Evolutionary conservation across 2,113 vertebrate genomes (phyloP).

Genomic region (Gorilla gorilla): DNA sequence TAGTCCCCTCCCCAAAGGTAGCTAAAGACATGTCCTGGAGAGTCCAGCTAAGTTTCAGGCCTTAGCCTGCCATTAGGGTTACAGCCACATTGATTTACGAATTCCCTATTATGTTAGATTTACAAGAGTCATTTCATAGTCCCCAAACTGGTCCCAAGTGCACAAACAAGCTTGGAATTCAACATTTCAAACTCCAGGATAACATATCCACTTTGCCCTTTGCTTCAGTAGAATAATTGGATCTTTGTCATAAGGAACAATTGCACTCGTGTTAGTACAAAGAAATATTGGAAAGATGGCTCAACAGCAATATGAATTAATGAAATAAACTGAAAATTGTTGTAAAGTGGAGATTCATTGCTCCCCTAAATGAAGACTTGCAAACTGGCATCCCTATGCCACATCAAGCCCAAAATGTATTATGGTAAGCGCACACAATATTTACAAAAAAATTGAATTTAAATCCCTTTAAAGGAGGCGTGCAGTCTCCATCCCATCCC

Average conservation of each 20-base stretch:
- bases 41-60: not conserved
- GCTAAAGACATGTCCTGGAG: not conserved
- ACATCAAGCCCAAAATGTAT: not conserved
- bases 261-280: not conserved
- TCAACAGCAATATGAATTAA: not conserved
- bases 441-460: not conserved
- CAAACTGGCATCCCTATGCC: not conserved
- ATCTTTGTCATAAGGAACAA: not conserved
- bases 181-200: not conserved
- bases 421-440: not conserved
- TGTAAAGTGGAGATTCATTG: not conserved
- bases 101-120: not conserved
- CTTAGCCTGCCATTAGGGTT: not conserved
- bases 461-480: not conserved
- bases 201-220: not conserved
- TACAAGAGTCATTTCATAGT: not conserved
- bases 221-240: not conserved
- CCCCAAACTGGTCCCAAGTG: not conserved
- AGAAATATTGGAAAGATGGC: not conserved
- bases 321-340: not conserved
- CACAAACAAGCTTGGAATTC: not conserved
- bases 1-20: not conserved
- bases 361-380: not conserved
- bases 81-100: not conserved
- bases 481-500: not conserved